These are phyloP conservation scores for Stichodactyla helianthus DNA, from an alignment of 64 coral and sea anemone genomes.

Conservation along the genomic window DNA sequence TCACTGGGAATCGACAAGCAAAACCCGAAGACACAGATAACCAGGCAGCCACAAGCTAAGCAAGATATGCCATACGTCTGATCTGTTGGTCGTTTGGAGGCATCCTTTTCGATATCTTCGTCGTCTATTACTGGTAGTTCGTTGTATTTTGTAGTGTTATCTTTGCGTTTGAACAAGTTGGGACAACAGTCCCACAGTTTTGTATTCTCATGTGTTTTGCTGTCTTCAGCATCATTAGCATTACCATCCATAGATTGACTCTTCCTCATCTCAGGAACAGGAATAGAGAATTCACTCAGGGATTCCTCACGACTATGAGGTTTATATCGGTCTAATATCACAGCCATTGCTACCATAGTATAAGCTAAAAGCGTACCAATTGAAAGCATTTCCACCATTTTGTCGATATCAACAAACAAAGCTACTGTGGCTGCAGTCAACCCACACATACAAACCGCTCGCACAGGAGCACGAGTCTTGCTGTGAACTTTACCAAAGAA, in stretches of 20 bases:
- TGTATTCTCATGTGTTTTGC: neutral
- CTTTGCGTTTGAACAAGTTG: neutral
- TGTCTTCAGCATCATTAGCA: neutral
- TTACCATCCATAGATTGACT: neutral
- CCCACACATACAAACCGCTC: slow-evolving; percentile 47
- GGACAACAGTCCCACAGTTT: neutral
- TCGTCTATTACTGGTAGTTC: neutral
- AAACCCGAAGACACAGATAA: slow-evolving; percentile 31
- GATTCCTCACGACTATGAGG: slow-evolving; percentile 18
- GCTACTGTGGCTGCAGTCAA: slow-evolving; percentile 33
- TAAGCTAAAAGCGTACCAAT: slow-evolving; percentile 79
- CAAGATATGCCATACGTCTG: slow-evolving; percentile 38
- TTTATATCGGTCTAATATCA: slow-evolving; percentile 59
- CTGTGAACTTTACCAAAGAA: slow-evolving; percentile 44
- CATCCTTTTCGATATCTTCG: neutral
- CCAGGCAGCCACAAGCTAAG: slow-evolving; percentile 2
- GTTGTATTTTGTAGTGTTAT: neutral
- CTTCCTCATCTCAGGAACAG: neutral
- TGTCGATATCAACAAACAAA: slow-evolving; percentile 44
- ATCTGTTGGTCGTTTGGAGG: neutral
- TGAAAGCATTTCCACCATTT: slow-evolving; percentile 83
- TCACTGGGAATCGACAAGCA: slow-evolving; percentile 1
- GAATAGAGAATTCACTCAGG: neutral
- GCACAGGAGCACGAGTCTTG: slow-evolving; percentile 33
- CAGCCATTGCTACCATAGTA: slow-evolving; percentile 56